Evolutionary conservation across 2,797 vertebrate genomes (phyloP).

Genomic region (Rhinoraja longicauda): DNA sequence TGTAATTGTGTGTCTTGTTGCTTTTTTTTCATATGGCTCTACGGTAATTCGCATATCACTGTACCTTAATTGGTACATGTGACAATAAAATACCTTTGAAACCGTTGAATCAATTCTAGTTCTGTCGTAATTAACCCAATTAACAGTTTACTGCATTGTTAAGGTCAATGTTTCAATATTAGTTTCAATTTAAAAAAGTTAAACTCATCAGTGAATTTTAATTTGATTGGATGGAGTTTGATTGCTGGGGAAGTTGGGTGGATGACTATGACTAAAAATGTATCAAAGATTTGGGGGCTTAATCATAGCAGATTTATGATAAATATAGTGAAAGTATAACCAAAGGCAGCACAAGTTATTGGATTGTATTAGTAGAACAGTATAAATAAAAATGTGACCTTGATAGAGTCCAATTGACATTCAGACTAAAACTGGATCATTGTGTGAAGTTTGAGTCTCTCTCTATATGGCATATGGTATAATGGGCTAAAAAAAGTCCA

Average conservation of each 20-base stretch:
- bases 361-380: background rate
- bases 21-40: too few species aligned
- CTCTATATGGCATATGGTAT: too few species aligned
- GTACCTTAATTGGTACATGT: too few species aligned
- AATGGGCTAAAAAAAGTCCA: background rate
- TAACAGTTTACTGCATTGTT: background rate
- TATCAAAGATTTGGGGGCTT: too few species aligned
- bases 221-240: too few species aligned
- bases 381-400: background rate
- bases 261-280: too few species aligned
- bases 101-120: background rate
- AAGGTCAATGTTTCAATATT: background rate
- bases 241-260: too few species aligned
- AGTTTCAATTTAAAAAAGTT: too few species aligned
- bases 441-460: background rate
- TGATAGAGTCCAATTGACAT: background rate
- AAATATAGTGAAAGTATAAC: background rate
- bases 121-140: background rate
- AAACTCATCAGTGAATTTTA: too few species aligned
- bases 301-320: background rate
- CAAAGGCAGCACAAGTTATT: background rate
- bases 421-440: background rate
- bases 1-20: too few species aligned
- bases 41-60: too few species aligned
- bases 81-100: too few species aligned